These are phyloP conservation scores for Redunca redunca DNA, from an alignment of 2,113 vertebrate species.

Conservation along the genomic window DNA sequence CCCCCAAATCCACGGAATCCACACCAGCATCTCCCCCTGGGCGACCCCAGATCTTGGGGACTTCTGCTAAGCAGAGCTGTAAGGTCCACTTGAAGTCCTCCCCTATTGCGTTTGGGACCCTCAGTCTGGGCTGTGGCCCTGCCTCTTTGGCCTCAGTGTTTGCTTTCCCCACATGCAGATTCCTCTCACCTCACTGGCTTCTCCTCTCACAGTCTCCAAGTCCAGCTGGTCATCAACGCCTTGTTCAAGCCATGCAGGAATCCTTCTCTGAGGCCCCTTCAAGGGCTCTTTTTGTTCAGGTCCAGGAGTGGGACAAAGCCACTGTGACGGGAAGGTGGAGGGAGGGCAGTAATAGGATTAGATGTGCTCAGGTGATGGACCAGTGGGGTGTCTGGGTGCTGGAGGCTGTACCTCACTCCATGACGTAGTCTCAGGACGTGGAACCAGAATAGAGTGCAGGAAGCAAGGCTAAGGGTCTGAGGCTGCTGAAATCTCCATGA, in stretches of 20 bases:
- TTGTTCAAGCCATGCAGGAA: not conserved
- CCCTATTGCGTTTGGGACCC: rapidly evolving
- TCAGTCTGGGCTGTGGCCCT: not conserved
- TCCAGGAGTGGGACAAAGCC: not conserved
- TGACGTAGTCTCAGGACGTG: no score
- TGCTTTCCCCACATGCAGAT: not conserved
- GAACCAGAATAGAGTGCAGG: not conserved
- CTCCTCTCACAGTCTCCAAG: not conserved
- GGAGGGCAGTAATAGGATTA: no score
- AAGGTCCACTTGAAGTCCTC: not conserved
- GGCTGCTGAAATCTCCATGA: not conserved
- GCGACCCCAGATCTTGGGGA: not conserved
- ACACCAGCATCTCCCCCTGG: not conserved
- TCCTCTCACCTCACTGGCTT: no score
- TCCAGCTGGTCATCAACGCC: not conserved
- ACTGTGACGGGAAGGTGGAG: not conserved
- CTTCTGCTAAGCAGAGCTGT: not conserved
- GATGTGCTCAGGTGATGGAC: not conserved
- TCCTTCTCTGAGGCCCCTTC: not conserved
- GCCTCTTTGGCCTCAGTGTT: not conserved
- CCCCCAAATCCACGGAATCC: not conserved
- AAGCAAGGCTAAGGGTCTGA: not conserved
- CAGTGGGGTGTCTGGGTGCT: not conserved
- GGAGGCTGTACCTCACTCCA: not conserved
- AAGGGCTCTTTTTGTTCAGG: not conserved